Evolutionary conservation across 1,140 invertebrate species (phyloP), one percentile per base, ranked within the genome.

Genomic region (Coptotermes formosanus): DNA sequence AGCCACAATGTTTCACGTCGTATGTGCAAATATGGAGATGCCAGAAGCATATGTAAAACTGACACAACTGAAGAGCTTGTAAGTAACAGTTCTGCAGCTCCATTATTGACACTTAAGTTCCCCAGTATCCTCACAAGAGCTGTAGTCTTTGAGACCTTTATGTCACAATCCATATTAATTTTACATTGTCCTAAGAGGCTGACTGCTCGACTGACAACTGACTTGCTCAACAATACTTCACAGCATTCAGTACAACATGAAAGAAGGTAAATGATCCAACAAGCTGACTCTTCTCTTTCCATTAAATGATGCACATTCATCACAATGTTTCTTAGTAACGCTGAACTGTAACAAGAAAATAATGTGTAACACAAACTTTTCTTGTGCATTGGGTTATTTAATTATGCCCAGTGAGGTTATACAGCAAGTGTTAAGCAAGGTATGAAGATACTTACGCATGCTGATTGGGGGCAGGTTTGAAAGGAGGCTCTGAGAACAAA

Each of bases 71-170:
- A 52, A 83, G 82, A 32, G 3, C 75, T 30, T 21, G 11, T 75
- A 23, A 75, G 21, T 23, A 38, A 11, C 19, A 64, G 21, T 43
- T 82, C 32, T 85, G 85, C 43, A 23, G 55, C 30, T 25, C 32
- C n/a, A 6, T 64, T 75, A 30, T n/a, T 75, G 25, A 30, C 85
- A 85, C 59, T 55, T 75, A 85, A 82, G 55, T 85, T 85, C 16
- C 45, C 52, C 45, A 85, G 38, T 16, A 75, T 82, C 30, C 85
- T 85, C 59, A 85, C 85, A 75, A 85, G 75, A 38, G 85, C 85
- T 30, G 85, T 85, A 44, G 25, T 48, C 19, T 75, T 32, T 43
- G 25, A 32, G 23, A 83, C 82, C 43, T 83, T 43, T 21, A 32
- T 9, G 8, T 45, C 32, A 45, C 25, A 11, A 43, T 83, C 48